Evolutionary conservation across 2,888 invertebrate species (phyloP), one percentile per base, ranked within the genome.

Genomic region (Holacanthella duospinosa): DNA sequence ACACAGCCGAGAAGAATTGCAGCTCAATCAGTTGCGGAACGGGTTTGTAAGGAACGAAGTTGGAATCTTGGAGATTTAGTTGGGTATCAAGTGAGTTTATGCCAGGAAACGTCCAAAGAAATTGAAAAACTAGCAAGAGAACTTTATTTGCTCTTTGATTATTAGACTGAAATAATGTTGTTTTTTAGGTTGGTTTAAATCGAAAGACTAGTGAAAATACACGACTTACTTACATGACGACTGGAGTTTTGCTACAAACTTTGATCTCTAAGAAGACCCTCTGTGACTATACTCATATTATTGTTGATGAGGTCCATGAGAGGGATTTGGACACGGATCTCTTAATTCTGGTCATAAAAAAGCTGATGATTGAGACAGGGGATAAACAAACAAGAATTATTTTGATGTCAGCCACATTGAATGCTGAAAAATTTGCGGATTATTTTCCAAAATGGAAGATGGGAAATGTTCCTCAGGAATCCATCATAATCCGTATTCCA

Each of bases 1-100:
- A 96, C 96, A 0, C 95, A 96, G 75, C 96, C 96, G 0, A 82
- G 96, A 62, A 84, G 90, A 74, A 92, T 97, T 72, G 96, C 95
- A 6, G 94, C 96, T 19, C 86, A 89, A 59, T 91, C 90, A 72
- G 87, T 96, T 63, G 88, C 95, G 0, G 84, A 83, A 69, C 81
- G 93, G 70, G 93, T 96, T 2, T 86, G 88, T 66, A 79, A 84
- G 19, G 94, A 95, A 77, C 80, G 93, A 64, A 82, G 84, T 1
- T 94, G 93, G 92, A 79, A 84, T 61, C 74, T 89, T 4, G 92
- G 93, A 1, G 84, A 84, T 1, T 76, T 94, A 55, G 89, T 94
- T 74, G 94, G 94, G 1, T 94, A 89, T 77, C 90, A 94, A 84
- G 90, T 90, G 76, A 70, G 62, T n/a, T n/a, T n/a, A n/a, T n/a